Conservation (phyloP, 2,888 invertebrate genomes). For the Cantharis lateralis region DNA sequence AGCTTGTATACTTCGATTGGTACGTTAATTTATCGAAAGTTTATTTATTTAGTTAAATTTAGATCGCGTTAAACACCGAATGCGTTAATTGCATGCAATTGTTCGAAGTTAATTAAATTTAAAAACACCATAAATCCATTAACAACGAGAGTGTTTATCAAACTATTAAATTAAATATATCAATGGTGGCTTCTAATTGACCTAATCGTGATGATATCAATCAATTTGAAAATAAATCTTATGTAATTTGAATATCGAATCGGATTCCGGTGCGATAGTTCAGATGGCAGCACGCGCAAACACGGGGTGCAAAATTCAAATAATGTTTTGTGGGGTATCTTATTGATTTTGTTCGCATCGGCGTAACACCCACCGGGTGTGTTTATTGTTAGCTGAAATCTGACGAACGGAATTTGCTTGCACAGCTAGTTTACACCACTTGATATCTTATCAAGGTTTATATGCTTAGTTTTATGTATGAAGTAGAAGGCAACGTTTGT, state of each 20-base stretch:
- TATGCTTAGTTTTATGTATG: conserved; percentile 19
- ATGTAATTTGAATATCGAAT: not conserved
- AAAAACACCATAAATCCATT: not conserved
- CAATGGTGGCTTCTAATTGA: not conserved
- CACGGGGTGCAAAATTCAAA: not conserved
- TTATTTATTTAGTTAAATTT: not conserved
- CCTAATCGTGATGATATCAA: not conserved
- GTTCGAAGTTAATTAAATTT: not conserved
- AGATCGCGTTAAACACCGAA: not conserved
- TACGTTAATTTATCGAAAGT: not conserved
- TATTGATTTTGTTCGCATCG: conserved; percentile 3
- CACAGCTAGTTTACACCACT: conserved; percentile 8
- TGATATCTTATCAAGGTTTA: conserved; percentile 27
- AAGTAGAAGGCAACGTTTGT: conserved; percentile 18
- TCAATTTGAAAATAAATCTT: not conserved
- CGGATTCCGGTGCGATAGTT: not conserved
- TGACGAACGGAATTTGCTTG: conserved; percentile 15
- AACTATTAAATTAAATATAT: not conserved
- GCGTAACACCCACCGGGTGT: conserved; percentile 4
- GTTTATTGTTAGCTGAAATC: conserved; percentile 20
- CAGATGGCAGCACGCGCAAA: not conserved
- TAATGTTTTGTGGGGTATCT: not conserved
- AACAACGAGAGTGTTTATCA: not conserved
- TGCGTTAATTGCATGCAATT: not conserved
- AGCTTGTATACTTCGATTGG: not conserved